Percentiles rank a stretch among this genome's conserved stretches.
phyloP scores from a whole-genome alignment of 2,888 invertebrate species.

The Cremastinae sp. region DNA sequence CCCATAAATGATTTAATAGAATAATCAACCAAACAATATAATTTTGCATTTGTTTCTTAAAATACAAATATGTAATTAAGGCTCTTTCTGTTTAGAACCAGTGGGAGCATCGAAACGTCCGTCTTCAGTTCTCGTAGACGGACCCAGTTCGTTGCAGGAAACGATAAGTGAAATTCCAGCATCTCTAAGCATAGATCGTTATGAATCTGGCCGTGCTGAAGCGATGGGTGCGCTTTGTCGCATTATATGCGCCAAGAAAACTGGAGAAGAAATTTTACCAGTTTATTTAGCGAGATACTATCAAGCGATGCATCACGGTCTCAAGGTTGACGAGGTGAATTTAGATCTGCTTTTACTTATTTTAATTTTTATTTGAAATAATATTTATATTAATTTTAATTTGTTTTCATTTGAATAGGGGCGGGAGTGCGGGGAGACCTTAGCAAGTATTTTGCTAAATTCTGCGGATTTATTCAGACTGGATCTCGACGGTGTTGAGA shows the following conservation, averaged over 20 bases:
- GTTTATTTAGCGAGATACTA: slow-evolving; percentile 97
- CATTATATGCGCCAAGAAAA: slow-evolving; percentile 97
- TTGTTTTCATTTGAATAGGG: slow-evolving; percentile 69
- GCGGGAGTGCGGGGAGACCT: slow-evolving; percentile 87
- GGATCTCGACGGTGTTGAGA: slow-evolving; percentile 95
- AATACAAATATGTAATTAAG: background rate
- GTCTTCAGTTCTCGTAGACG: slow-evolving; percentile 85
- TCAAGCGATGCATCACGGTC: slow-evolving; percentile 93
- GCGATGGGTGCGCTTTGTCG: slow-evolving; percentile 97
- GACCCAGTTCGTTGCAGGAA: slow-evolving; percentile 85
- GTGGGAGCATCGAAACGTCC: slow-evolving; percentile 83
- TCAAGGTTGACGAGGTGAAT: slow-evolving; percentile 83
- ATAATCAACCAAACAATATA: background rate
- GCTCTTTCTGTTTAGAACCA: slow-evolving; percentile 69
- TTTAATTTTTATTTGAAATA: background rate
- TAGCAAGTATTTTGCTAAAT: slow-evolving; percentile 93
- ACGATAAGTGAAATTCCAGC: slow-evolving; percentile 85
- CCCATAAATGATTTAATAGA: no score
- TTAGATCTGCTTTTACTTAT: no score
- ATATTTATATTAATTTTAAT: background rate
- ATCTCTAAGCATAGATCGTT: slow-evolving; percentile 88
- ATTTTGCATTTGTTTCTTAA: background rate
- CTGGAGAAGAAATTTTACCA: slow-evolving; percentile 95
- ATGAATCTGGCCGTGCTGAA: slow-evolving; percentile 94
- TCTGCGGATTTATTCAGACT: slow-evolving; percentile 93